Evolutionary conservation across 2,888 invertebrate species (phyloP).

Genomic region (Hyalella azteca): DNA sequence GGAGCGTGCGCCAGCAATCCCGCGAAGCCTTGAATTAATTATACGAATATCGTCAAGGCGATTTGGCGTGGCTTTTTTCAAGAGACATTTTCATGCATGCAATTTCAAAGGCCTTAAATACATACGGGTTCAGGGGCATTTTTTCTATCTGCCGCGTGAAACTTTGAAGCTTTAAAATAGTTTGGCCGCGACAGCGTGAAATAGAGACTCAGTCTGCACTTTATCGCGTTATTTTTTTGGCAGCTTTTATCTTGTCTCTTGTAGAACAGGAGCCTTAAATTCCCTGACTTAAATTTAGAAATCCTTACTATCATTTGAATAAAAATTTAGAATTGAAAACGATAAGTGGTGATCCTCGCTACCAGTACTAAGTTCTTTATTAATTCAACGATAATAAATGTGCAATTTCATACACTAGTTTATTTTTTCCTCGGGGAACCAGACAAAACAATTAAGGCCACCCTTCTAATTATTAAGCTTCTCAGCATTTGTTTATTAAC

Average conservation of each 20-base stretch:
- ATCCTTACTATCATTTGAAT: too few species aligned
- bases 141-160: slow-evolving; percentile 19
- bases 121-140: background rate
- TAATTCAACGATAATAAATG: too few species aligned
- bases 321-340: too few species aligned
- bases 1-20: background rate
- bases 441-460: too few species aligned
- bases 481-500: too few species aligned
- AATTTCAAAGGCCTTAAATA: slow-evolving; percentile 19
- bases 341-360: too few species aligned
- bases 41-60: background rate
- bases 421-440: too few species aligned
- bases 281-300: too few species aligned
- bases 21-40: background rate
- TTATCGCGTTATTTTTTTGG: background rate
- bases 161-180: slow-evolving; percentile 13
- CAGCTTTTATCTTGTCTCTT: background rate
- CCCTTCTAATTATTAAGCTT: too few species aligned
- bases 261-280: too few species aligned
- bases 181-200: slow-evolving; percentile 18
- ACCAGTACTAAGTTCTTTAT: too few species aligned
- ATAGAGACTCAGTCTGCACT: background rate
- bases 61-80: background rate
- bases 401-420: too few species aligned
- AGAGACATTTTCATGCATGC: background rate